Percentiles rank a stretch among this genome's conserved stretches.
phyloP scores from a whole-genome alignment of 2,888 invertebrate species.

The Orthonychiurus folsomi region DNA sequence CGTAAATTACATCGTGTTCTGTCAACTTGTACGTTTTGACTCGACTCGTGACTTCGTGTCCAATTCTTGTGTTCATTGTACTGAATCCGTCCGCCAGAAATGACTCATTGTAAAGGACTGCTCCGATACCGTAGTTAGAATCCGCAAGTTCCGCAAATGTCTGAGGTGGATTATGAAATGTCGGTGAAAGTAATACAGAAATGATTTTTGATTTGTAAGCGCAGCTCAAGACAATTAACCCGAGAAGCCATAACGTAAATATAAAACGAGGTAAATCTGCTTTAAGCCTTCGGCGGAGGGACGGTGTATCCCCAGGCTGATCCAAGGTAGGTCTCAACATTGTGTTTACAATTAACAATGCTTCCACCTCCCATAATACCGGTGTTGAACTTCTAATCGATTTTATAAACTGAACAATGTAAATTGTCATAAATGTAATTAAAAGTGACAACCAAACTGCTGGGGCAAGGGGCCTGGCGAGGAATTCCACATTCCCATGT shows the following conservation, averaged over 20 bases:
- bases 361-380: background rate
- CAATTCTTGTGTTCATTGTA: background rate
- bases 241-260: background rate
- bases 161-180: background rate
- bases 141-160: constrained; percentile 11
- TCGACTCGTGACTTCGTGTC: background rate
- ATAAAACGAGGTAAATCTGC: background rate
- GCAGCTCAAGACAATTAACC: constrained; percentile 9
- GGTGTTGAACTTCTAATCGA: background rate
- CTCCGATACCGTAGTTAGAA: constrained; percentile 9
- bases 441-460: constrained; percentile 2
- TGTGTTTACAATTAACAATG: background rate
- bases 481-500: background rate
- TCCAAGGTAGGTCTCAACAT: constrained; percentile 7
- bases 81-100: background rate
- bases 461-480: background rate
- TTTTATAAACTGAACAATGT: background rate
- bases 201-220: constrained; percentile 11
- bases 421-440: background rate
- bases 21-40: background rate
- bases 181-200: constrained; percentile 5
- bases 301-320: background rate
- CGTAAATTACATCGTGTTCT: background rate
- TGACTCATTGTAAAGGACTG: constrained; percentile 2
- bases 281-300: background rate